phyloP scores from a whole-genome alignment of 2,113 vertebrate species.

The Campylomormyrus tamandua region DNA sequence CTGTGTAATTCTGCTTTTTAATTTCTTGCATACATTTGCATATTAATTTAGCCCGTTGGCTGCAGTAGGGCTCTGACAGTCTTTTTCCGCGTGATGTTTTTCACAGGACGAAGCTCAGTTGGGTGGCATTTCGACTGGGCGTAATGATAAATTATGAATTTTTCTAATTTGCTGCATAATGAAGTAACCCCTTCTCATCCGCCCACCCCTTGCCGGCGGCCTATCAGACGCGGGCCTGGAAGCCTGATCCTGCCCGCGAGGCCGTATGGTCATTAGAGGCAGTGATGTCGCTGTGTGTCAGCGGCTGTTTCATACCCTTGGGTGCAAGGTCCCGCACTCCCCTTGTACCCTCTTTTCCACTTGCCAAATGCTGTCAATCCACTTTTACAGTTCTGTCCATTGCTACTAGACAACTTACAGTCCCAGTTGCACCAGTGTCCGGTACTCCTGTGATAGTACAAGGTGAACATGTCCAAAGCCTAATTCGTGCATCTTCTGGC shows the following conservation, averaged over 20 bases:
- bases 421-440: slow-evolving; percentile 20
- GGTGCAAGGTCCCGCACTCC: slow-evolving; percentile 41
- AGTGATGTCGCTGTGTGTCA: slow-evolving; percentile 55
- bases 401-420: slow-evolving; percentile 9
- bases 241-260: slow-evolving; percentile 36
- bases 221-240: slow-evolving; percentile 35
- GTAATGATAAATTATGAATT: slow-evolving; percentile 99
- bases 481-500: slow-evolving; percentile 35
- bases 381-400: slow-evolving; percentile 35
- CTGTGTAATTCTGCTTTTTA: slow-evolving; percentile 99
- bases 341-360: slow-evolving; percentile 33
- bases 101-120: slow-evolving; percentile 88
- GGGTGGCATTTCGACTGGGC: slow-evolving; percentile 96
- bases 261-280: slow-evolving; percentile 61
- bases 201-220: slow-evolving; percentile 39
- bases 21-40: slow-evolving; percentile 99
- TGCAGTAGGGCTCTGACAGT: slow-evolving; percentile 64
- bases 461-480: slow-evolving; percentile 41
- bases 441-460: neutral
- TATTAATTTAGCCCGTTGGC: slow-evolving; percentile 99
- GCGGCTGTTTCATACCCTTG: slow-evolving; percentile 42
- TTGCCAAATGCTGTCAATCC: slow-evolving; percentile 38
- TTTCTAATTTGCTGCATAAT: slow-evolving; percentile 97
- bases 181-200: slow-evolving; percentile 88
- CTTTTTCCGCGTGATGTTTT: slow-evolving; percentile 98